Percentiles rank a stretch among this genome's conserved stretches.
Evolutionary conservation across 2,888 invertebrate species (phyloP).

Genomic region (Rosalia funebris): DNA sequence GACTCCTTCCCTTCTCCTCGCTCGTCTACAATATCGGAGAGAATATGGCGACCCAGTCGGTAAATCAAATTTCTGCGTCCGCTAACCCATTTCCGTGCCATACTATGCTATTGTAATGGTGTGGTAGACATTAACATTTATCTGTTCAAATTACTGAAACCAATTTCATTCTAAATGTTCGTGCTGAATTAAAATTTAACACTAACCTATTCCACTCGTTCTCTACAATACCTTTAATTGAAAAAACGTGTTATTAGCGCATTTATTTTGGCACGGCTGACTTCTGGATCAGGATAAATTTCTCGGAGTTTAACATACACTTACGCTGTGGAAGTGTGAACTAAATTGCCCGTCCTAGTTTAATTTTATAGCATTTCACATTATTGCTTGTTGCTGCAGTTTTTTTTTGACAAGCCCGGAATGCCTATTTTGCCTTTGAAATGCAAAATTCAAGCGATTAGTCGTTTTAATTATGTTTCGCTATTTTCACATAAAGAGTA

Average conservation of each 20-base stretch:
- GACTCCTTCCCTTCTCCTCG: slow-evolving; percentile 45
- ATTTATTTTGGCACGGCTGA: slow-evolving; percentile 8
- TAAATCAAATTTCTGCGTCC: slow-evolving; percentile 59
- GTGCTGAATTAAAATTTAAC: slow-evolving; percentile 50
- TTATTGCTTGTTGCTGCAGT: background rate
- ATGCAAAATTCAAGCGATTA: background rate
- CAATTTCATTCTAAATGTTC: slow-evolving; percentile 51
- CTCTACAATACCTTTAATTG: slow-evolving; percentile 31
- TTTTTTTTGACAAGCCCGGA: background rate
- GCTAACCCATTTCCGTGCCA: slow-evolving; percentile 54
- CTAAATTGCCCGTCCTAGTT: background rate
- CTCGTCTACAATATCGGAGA: slow-evolving; percentile 46
- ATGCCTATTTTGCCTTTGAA: background rate
- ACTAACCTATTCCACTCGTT: slow-evolving; percentile 37
- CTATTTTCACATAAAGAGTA: no score
- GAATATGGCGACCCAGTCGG: slow-evolving; percentile 56
- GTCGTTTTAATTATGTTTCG: no score
- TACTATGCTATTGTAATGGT: slow-evolving; percentile 32
- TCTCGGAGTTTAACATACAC: background rate
- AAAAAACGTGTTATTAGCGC: slow-evolving; percentile 31
- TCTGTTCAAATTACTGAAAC: slow-evolving; percentile 54
- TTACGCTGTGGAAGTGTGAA: background rate
- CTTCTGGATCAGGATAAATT: slow-evolving; percentile 13
- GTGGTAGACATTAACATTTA: slow-evolving; percentile 39
- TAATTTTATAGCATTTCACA: background rate